Conservation (phyloP, 2,113 vertebrate genomes). For the Zapornia atra region DNA sequence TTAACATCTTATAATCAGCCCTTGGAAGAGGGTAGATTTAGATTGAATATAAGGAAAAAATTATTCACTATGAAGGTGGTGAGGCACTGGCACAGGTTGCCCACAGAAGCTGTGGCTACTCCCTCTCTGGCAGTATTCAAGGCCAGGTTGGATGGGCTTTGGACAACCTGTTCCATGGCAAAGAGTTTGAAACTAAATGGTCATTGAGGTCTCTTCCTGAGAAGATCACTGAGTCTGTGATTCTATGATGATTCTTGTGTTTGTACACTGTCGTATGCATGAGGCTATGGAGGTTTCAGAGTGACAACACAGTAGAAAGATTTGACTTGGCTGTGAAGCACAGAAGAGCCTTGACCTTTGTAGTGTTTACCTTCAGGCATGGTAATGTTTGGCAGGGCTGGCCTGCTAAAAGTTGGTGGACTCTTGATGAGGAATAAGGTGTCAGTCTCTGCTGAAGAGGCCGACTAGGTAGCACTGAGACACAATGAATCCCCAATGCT, state of each 20-base stretch:
- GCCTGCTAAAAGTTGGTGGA: not conserved
- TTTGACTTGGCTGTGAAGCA: not conserved
- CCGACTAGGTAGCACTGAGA: not conserved
- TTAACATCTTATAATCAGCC: too few species aligned
- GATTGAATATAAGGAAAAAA: too few species aligned
- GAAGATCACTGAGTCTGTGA: too few species aligned
- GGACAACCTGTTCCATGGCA: too few species aligned
- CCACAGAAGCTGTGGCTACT: too few species aligned
- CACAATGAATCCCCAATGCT: not conserved
- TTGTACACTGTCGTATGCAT: not conserved
- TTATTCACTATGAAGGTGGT: too few species aligned
- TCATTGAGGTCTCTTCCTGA: too few species aligned
- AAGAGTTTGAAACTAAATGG: too few species aligned
- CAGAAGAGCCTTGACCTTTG: not conserved
- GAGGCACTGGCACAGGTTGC: too few species aligned
- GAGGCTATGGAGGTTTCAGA: not conserved
- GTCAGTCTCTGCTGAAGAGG: not conserved
- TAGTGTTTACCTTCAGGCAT: not conserved
- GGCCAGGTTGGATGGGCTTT: too few species aligned
- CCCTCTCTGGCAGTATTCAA: too few species aligned
- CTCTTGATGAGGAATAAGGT: not conserved
- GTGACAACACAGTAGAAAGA: not conserved
- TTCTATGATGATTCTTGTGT: not conserved
- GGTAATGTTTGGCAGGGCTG: not conserved
- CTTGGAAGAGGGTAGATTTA: too few species aligned